phyloP scores from a whole-genome alignment of 2,888 invertebrate genomes.

The Cephus pygmeus region DNA sequence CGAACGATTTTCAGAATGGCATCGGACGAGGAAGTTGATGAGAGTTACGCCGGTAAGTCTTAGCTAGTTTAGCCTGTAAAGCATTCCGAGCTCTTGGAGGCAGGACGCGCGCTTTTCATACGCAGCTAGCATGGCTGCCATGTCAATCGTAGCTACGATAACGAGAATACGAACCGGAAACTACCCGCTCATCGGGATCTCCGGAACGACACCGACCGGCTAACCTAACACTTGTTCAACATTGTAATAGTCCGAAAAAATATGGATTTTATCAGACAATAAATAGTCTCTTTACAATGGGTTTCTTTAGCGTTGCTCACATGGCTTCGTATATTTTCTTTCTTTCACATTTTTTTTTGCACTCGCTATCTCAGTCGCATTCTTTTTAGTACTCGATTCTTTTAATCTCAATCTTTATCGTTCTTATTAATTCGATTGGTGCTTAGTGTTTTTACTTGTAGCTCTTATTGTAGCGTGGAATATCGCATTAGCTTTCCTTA shows the following conservation, averaged over 20 bases:
- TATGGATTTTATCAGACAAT: background rate
- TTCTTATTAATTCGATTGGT: background rate
- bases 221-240: background rate
- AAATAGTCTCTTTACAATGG: background rate
- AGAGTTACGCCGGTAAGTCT: slow-evolving; percentile 85
- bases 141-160: slow-evolving; percentile 43
- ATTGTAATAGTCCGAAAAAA: background rate
- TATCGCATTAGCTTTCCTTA: background rate
- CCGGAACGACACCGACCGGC: background rate
- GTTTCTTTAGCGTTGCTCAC: background rate
- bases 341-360: background rate
- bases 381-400: background rate
- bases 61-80: slow-evolving; percentile 19
- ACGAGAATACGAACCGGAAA: background rate
- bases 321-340: background rate
- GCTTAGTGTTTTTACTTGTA: background rate
- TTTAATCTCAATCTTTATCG: background rate
- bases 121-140: slow-evolving; percentile 54
- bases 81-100: slow-evolving; percentile 38
- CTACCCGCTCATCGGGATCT: background rate
- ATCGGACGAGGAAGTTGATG: slow-evolving; percentile 89
- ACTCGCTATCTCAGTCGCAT: background rate
- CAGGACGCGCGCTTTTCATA: slow-evolving; percentile 62
- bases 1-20: slow-evolving; percentile 71
- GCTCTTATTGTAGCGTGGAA: background rate